Percentiles rank a stretch among this genome's conserved stretches.
Conservation (phyloP, 2,888 invertebrate genomes). For the Dorcus parallelipipedus region DNA sequence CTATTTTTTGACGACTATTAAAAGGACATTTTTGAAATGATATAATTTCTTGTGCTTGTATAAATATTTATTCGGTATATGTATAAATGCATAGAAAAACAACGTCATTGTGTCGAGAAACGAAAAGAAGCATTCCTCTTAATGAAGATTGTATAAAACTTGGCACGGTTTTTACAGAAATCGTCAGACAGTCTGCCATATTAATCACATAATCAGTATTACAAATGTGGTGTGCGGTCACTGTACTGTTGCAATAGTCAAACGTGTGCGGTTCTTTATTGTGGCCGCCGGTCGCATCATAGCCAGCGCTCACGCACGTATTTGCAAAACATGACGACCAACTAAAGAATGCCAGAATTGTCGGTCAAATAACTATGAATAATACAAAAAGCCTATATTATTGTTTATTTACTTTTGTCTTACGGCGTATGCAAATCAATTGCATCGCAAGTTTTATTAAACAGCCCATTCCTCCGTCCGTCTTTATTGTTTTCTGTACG, state of each 20-base stretch:
- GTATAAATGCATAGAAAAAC: no score
- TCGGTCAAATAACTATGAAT: conserved; percentile 10
- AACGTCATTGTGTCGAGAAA: background rate
- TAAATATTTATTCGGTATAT: no score
- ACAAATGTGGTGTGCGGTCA: conserved; percentile 18
- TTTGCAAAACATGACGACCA: conserved; percentile 20
- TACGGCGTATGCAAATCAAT: conserved; percentile 15
- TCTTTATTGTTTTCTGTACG: no score
- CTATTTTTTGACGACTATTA: no score
- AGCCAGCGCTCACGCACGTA: conserved; percentile 21
- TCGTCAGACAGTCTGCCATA: conserved; percentile 15
- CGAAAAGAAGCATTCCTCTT: conserved; percentile 1
- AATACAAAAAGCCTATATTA: conserved; percentile 1
- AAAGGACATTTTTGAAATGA: no score
- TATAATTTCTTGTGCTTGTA: no score
- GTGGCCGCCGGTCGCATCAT: conserved; percentile 22
- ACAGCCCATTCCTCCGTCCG: background rate
- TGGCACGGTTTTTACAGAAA: conserved; percentile 13
- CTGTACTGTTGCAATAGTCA: conserved; percentile 25
- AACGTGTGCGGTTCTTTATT: conserved; percentile 26
- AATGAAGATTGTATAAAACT: conserved; percentile 1
- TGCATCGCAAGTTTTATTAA: conserved; percentile 12
- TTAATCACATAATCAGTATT: conserved; percentile 7
- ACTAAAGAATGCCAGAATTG: conserved; percentile 16
- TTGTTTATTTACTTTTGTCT: conserved; percentile 18